These are phyloP conservation scores for Tipula unca DNA, from an alignment of 2,888 invertebrate genomes.

Conservation along the genomic window DNA sequence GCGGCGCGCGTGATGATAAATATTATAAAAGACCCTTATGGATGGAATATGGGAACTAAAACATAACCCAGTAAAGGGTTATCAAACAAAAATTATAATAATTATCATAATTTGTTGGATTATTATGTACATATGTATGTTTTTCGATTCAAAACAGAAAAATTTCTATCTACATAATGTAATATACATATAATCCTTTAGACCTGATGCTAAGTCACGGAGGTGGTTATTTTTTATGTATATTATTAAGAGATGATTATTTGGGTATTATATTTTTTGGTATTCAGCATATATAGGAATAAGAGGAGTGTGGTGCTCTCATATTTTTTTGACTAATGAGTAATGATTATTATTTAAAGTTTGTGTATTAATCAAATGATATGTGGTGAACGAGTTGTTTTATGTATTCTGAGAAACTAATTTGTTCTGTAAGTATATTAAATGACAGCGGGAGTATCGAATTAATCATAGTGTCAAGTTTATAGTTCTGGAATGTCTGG, in stretches of 20 bases:
- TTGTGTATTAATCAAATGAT: background rate
- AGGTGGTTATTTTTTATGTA: background rate
- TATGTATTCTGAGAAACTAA: no score
- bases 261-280: background rate
- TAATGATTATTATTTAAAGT: background rate
- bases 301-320: background rate
- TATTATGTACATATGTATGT: background rate
- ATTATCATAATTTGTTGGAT: background rate
- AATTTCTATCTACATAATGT: background rate
- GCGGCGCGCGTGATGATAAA: background rate
- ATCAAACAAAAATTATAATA: background rate
- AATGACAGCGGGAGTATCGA: background rate
- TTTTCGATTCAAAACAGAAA: background rate
- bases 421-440: background rate
- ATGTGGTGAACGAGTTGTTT: background rate
- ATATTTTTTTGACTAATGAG: background rate
- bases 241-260: background rate
- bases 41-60: background rate
- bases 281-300: background rate
- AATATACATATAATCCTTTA: background rate
- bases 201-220: slow-evolving; percentile 14
- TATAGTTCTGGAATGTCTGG: background rate
- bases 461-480: background rate
- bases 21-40: background rate
- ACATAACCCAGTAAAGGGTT: background rate